Evolutionary conservation across 2,888 invertebrate species (phyloP).

Genomic region (Thysanoteuthis rhombus): DNA sequence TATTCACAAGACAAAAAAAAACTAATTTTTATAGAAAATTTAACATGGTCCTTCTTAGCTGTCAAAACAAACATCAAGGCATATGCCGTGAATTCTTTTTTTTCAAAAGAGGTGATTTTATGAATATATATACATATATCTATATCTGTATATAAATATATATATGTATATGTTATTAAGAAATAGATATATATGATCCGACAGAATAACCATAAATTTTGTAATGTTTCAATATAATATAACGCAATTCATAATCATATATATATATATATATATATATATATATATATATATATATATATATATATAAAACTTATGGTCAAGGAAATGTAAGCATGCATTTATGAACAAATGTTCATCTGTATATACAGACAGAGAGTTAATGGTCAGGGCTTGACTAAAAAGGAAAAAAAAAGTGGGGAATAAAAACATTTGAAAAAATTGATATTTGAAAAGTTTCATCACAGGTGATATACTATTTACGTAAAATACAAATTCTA

Average conservation of each 20-base stretch:
- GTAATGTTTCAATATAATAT: too few species aligned
- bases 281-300: too few species aligned
- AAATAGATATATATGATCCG: too few species aligned
- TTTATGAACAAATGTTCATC: neutral
- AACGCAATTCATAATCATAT: too few species aligned
- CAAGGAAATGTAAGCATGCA: neutral
- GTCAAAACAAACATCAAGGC: neutral
- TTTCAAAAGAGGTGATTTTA: too few species aligned
- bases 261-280: too few species aligned
- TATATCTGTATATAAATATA: too few species aligned
- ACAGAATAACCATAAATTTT: too few species aligned
- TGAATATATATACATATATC: too few species aligned
- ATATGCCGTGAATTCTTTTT: neutral
- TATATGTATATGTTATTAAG: too few species aligned
- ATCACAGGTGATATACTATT: neutral
- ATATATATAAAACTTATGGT: too few species aligned
- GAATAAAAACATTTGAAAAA: neutral
- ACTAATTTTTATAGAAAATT: neutral
- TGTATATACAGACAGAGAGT: neutral
- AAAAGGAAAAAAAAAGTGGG: neutral
- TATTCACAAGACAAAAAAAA: neutral
- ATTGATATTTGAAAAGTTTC: neutral
- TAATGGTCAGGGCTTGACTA: too few species aligned
- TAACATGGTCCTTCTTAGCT: neutral
- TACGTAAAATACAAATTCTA: neutral